A percentile compares a stretch with the other conserved stretches of the same genome.
Conservation (phyloP, 1,140 invertebrate species). For the Marisa cornuarietis region DNA sequence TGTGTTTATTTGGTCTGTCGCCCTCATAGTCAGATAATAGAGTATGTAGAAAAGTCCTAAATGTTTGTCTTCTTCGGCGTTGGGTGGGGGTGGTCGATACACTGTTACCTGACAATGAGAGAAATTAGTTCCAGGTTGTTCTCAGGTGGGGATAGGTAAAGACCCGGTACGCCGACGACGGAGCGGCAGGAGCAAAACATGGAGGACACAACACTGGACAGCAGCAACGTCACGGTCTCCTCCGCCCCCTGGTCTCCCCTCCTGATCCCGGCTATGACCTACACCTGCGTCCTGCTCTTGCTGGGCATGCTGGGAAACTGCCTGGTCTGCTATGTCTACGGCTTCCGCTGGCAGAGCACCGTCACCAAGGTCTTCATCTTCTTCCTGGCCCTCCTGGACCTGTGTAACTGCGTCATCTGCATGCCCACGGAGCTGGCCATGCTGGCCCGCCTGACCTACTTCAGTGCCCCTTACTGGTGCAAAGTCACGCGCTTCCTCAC, state of each 20-base stretch:
- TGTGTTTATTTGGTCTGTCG: too few species aligned
- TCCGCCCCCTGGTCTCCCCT: background rate
- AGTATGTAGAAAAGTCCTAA: too few species aligned
- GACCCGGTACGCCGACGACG: background rate
- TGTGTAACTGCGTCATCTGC: slow-evolving; percentile 46
- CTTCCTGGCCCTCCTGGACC: slow-evolving; percentile 48
- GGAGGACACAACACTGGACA: background rate
- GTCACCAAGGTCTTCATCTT: slow-evolving; percentile 54
- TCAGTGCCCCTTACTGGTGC: slow-evolving; percentile 44
- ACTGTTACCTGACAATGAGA: too few species aligned
- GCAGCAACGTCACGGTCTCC: background rate
- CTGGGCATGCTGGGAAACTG: slow-evolving; percentile 49
- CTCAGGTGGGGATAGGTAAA: too few species aligned
- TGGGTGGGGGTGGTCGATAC: too few species aligned
- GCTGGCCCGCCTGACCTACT: slow-evolving; percentile 41
- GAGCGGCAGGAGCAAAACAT: background rate
- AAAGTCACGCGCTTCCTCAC: slow-evolving; percentile 49
- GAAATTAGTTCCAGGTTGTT: background rate
- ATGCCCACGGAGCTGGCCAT: slow-evolving; percentile 52
- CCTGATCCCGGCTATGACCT: slow-evolving; percentile 41
- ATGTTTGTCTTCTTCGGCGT: too few species aligned
- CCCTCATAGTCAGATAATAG: too few species aligned
- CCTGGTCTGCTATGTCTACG: slow-evolving; percentile 48
- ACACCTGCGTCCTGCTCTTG: slow-evolving; percentile 38
- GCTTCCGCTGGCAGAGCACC: slow-evolving; percentile 41